Base-by-base conservation (phyloP, 2,113 vertebrate genomes). In the Hydropotes inermis region DNA sequence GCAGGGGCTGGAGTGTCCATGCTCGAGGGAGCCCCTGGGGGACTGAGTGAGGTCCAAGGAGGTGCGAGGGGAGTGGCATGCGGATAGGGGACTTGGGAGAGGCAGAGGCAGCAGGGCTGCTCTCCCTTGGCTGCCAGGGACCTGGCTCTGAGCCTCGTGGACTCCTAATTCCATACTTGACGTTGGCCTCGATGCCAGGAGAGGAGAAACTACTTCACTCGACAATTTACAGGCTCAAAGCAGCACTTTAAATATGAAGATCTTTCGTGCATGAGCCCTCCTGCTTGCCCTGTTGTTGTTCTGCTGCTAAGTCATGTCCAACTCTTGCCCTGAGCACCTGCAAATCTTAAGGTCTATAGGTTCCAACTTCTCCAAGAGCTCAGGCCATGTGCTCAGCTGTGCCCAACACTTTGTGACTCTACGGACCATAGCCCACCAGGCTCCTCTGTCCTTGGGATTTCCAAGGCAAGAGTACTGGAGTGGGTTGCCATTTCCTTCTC, bases 31-130 rank as follows among this genome's bases (percentile, higher is more conserved):
- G 67, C 6, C 5, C 55, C 36, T 3, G 10, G 10, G 28, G 25
- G 39, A 19, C 10, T 0, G 30, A 30, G 10, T 21, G 7, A 23
- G 30, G 12, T 11, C 58, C 50, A 10, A 30, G 28, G 27, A 19
- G 16, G 33, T 5, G 47, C 0, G 0, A 52, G 28, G 39, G 45
- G 52, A 1, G 21, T 2, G 5, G 28, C 2, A 0, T 0, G 28
- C 2, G 10, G 11, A 55, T 33, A 6, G 30, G 39, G 4, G 11
- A 0, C 7, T 0, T 6, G 5, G n/a, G 33, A 36, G 19, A 4
- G 1, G 8, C 17, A 0, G 13, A 11, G 11, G 17, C 2, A 4
- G 12, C 54, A 70, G 19, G 52, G 27, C 33, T 0, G 3, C 85
- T 45, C 14, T 67, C 17, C 17, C n/a, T 17, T 61, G 39, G 57